Conservation (phyloP, 2,888 invertebrate species). For the Cosmopolites sordidus region DNA sequence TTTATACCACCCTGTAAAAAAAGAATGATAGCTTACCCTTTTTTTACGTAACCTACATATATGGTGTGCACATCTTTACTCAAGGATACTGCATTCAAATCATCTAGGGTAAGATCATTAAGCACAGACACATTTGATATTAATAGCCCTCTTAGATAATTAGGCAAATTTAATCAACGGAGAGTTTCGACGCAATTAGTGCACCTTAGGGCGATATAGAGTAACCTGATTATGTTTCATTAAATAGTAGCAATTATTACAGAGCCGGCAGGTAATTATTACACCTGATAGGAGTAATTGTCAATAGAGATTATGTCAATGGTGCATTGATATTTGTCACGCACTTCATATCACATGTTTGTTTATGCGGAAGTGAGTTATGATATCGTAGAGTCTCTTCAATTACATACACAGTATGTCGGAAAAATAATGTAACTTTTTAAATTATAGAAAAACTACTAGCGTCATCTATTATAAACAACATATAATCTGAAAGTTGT, state of each 20-base stretch:
- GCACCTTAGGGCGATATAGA: not conserved
- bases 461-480: too few relatives aligned
- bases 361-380: too few relatives aligned
- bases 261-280: not conserved
- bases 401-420: too few relatives aligned
- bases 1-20: too few relatives aligned
- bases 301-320: not conserved
- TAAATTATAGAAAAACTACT: too few relatives aligned
- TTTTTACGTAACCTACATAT: too few relatives aligned
- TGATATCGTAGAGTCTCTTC: too few relatives aligned
- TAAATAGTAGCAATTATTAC: slow-evolving; percentile 1
- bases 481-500: too few relatives aligned
- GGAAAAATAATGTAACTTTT: too few relatives aligned
- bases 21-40: too few relatives aligned
- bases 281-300: not conserved
- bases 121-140: not conserved
- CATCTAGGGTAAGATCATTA: not conserved
- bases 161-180: not conserved
- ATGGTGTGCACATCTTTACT: too few relatives aligned
- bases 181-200: not conserved
- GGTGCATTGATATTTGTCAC: not conserved
- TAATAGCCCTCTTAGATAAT: not conserved
- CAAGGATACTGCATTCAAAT: too few relatives aligned
- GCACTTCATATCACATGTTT: not conserved
- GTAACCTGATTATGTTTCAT: not conserved